These are phyloP conservation scores for Oegoconia quadripuncta DNA, from an alignment of 2,888 invertebrate species.

Conservation along the genomic window DNA sequence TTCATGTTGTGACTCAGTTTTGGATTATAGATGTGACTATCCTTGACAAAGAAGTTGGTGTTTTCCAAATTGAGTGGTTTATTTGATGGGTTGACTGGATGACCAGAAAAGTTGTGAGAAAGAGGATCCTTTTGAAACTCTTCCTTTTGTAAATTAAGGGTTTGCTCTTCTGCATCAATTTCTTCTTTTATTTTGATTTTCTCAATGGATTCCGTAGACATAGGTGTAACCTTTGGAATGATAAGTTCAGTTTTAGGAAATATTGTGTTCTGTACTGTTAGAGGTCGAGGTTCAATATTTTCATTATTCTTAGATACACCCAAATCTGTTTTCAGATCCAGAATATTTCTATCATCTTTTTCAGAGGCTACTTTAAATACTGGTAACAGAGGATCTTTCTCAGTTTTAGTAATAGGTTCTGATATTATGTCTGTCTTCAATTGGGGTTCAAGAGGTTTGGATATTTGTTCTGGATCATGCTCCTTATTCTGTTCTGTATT, in stretches of 20 bases:
- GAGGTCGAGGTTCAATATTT: slow-evolving; percentile 48
- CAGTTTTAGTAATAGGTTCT: slow-evolving; percentile 55
- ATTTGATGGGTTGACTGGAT: slow-evolving; percentile 51
- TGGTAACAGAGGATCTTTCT: slow-evolving; percentile 58
- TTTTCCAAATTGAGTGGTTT: slow-evolving; percentile 70
- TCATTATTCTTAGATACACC: slow-evolving; percentile 47
- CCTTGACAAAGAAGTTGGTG: slow-evolving; percentile 71
- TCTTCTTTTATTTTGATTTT: slow-evolving; percentile 76
- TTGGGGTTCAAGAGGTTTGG: slow-evolving; percentile 55
- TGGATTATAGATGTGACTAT: slow-evolving; percentile 66
- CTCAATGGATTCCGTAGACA: slow-evolving; percentile 70
- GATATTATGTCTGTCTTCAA: slow-evolving; percentile 51
- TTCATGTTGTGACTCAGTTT: slow-evolving; percentile 66
- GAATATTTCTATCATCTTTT: slow-evolving; percentile 57
- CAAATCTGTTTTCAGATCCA: slow-evolving; percentile 66
- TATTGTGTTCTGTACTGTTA: slow-evolving; percentile 42
- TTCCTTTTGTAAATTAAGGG: slow-evolving; percentile 63
- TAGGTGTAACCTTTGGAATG: slow-evolving; percentile 79
- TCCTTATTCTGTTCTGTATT: slow-evolving; percentile 60
- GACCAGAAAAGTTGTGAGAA: slow-evolving; percentile 63
- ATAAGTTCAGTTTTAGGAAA: slow-evolving; percentile 81
- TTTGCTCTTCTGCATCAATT: slow-evolving; percentile 66
- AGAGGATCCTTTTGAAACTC: slow-evolving; percentile 70
- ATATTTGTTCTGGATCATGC: slow-evolving; percentile 43
- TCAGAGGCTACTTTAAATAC: slow-evolving; percentile 50